Evolutionary conservation across 2,113 vertebrate species (phyloP).

Genomic region (Oreocharis arfaki): DNA sequence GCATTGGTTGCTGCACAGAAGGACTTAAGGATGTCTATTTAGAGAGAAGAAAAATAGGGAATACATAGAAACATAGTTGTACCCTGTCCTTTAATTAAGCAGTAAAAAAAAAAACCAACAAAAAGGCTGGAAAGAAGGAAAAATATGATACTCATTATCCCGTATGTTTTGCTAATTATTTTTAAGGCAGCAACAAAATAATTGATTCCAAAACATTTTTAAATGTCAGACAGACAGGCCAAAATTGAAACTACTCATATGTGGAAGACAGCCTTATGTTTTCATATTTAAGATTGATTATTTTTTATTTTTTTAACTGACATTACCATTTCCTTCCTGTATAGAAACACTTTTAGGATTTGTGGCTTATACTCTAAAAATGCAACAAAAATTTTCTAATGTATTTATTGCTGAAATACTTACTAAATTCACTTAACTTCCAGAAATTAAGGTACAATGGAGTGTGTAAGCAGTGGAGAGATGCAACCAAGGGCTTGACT

Average conservation of each 20-base stretch:
- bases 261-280: neutral
- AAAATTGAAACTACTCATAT: neutral
- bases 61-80: neutral
- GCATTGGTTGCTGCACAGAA: neutral
- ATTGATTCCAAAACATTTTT: neutral
- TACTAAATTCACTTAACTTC: neutral
- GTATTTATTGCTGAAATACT: neutral
- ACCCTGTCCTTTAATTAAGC: neutral
- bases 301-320: neutral
- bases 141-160: neutral
- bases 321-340: neutral
- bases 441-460: neutral
- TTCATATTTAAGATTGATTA: neutral
- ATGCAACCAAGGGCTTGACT: neutral
- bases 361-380: neutral
- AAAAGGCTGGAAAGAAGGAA: neutral
- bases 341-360: neutral
- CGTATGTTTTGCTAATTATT: neutral
- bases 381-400: neutral
- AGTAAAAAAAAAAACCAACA: no score
- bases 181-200: neutral
- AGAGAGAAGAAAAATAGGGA: neutral
- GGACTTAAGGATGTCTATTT: neutral
- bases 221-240: neutral
- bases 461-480: neutral